phyloP scores from a whole-genome alignment of 2,888 invertebrate genomes.

The Copidosoma aretas region DNA sequence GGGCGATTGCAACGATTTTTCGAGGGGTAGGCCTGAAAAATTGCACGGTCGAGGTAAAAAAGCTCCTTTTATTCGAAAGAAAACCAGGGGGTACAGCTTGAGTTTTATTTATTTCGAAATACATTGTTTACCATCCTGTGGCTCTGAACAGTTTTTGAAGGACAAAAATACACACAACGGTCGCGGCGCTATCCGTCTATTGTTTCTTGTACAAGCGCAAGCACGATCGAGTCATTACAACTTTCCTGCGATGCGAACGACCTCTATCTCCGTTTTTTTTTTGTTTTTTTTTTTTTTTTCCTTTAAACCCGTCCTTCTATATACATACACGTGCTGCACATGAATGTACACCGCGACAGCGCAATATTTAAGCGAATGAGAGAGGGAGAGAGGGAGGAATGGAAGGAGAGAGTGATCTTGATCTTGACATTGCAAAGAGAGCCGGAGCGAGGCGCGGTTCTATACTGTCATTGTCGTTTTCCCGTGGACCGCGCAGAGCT shows the following conservation, averaged over 20 bases:
- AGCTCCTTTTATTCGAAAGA: no score
- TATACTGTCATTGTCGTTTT: slow-evolving; percentile 41
- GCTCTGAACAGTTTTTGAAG: no score
- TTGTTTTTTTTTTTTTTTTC: slow-evolving; percentile 5
- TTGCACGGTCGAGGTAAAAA: no score
- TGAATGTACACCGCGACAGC: background rate
- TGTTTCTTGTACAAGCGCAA: slow-evolving; percentile 4
- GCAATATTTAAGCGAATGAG: slow-evolving; percentile 1
- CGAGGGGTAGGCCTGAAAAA: no score
- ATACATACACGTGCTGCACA: slow-evolving; percentile 43
- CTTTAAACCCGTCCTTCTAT: slow-evolving; percentile 56
- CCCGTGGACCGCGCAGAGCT: slow-evolving; percentile 26
- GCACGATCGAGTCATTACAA: slow-evolving; percentile 46
- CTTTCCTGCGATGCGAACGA: slow-evolving; percentile 52
- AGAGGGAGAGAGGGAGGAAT: slow-evolving; percentile 41
- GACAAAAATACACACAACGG: no score
- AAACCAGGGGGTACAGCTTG: no score
- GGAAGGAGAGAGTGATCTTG: slow-evolving; percentile 48
- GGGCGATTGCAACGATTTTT: no score
- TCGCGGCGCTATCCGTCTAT: slow-evolving; percentile 10
- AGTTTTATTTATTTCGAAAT: no score
- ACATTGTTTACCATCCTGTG: no score
- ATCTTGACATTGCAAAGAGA: slow-evolving; percentile 46
- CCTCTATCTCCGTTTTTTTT: slow-evolving; percentile 43
- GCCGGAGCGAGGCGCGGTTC: slow-evolving; percentile 14